Evolutionary conservation across 2,888 invertebrate species (phyloP).

Genomic region (Smittia aterrima): DNA sequence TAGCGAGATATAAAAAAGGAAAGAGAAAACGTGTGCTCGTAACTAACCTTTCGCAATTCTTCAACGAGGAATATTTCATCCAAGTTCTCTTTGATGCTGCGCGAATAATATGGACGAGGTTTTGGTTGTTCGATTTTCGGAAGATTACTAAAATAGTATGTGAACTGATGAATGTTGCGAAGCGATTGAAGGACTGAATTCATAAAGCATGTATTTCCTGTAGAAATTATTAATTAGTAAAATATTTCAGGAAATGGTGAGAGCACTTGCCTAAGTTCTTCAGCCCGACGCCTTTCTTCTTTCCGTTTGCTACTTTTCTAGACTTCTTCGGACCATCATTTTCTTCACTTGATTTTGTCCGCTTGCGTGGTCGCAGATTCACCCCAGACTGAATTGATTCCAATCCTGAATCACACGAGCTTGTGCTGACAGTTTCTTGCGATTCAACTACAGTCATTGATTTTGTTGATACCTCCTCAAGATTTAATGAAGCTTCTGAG

Average conservation of each 20-base stretch:
- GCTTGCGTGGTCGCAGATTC: constrained; percentile 46
- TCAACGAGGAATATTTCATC: constrained; percentile 74
- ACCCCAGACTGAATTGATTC: constrained; percentile 45
- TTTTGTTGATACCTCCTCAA: constrained; percentile 43
- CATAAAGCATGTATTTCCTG: constrained; percentile 85
- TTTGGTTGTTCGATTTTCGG: constrained; percentile 64
- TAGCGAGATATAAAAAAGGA: not conserved
- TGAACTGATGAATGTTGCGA: constrained; percentile 81
- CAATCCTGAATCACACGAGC: constrained; percentile 47
- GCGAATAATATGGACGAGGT: constrained; percentile 59
- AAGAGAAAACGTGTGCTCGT: not conserved
- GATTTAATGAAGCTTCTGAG: constrained; percentile 51
- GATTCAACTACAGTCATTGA: constrained; percentile 44
- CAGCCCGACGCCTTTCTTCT: constrained; percentile 66
- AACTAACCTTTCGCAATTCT: constrained; percentile 67
- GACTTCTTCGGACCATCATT: constrained; percentile 39
- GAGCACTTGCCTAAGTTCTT: constrained; percentile 61
- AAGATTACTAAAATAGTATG: constrained; percentile 74
- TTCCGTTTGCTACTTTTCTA: constrained; percentile 3
- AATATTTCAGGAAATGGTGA: not conserved
- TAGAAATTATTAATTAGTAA: not conserved
- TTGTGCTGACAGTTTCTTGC: constrained; percentile 47
- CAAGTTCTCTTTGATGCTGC: constrained; percentile 62
- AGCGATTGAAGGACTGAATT: constrained; percentile 80
- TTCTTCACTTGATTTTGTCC: constrained; percentile 47